These are phyloP conservation scores for Andrena bicolor DNA, from an alignment of 2,888 invertebrate species.

Conservation along the genomic window DNA sequence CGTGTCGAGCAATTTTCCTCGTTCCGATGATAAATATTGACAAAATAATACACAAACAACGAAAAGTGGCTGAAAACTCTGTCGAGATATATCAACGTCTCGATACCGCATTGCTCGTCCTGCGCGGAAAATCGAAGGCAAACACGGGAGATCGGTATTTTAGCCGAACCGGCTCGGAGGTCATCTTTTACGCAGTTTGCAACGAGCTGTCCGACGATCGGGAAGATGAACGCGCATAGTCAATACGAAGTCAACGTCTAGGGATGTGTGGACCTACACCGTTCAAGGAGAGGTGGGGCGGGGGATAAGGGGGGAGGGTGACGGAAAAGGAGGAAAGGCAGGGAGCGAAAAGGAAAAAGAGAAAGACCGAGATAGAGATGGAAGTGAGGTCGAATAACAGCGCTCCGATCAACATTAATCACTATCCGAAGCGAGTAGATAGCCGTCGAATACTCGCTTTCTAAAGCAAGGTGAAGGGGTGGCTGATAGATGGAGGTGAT, in stretches of 20 bases:
- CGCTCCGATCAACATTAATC: slow-evolving; percentile 84
- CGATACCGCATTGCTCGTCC: not conserved
- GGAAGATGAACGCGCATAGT: slow-evolving; percentile 69
- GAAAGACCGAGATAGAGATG: slow-evolving; percentile 62
- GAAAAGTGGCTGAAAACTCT: not conserved
- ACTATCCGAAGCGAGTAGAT: slow-evolving; percentile 83
- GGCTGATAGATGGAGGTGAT: slow-evolving; percentile 85
- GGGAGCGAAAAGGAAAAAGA: slow-evolving; percentile 18
- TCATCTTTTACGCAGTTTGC: slow-evolving; percentile 66
- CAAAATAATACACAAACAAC: not conserved
- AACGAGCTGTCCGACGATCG: slow-evolving; percentile 64
- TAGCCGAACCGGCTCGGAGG: slow-evolving; percentile 38
- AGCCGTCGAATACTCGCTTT: slow-evolving; percentile 84
- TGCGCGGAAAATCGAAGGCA: slow-evolving; percentile 37
- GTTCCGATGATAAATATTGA: not conserved
- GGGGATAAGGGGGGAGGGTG: not conserved
- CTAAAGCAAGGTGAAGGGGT: slow-evolving; percentile 83
- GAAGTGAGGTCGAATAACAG: slow-evolving; percentile 82
- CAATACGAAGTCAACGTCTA: slow-evolving; percentile 74
- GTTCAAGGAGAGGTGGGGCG: slow-evolving; percentile 28
- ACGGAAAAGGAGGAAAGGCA: slow-evolving; percentile 20
- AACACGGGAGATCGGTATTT: slow-evolving; percentile 44
- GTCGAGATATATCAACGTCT: not conserved
- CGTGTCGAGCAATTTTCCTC: not conserved
- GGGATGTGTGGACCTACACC: slow-evolving; percentile 64